phyloP scores from a whole-genome alignment of 1,140 invertebrate genomes.

The Epicauta chinensis region DNA sequence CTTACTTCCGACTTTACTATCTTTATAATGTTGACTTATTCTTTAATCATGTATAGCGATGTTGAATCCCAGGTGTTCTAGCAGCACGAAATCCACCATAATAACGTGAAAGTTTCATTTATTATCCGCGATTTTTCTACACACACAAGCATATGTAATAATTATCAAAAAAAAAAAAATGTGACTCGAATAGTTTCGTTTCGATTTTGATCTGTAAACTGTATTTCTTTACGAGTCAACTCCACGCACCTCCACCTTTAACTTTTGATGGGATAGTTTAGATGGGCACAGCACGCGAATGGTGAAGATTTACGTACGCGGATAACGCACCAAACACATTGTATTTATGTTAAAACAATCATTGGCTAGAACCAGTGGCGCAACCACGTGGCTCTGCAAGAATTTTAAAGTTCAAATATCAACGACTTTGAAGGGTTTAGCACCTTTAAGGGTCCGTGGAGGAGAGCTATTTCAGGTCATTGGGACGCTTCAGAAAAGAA shows the following conservation, averaged over 20 bases:
- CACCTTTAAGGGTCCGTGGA: too few species aligned
- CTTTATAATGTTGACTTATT: slow-evolving; percentile 26
- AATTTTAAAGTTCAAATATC: too few species aligned
- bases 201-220: slow-evolving; percentile 4
- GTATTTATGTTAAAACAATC: background rate
- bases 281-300: slow-evolving; percentile 9
- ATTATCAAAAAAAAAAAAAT: background rate
- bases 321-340: slow-evolving; percentile 11
- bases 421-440: too few species aligned
- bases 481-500: too few species aligned
- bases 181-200: too few species aligned
- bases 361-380: too few species aligned
- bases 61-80: background rate
- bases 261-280: background rate
- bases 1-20: slow-evolving; percentile 17
- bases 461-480: too few species aligned
- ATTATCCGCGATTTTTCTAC: too few species aligned
- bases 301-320: slow-evolving; percentile 2
- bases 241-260: slow-evolving; percentile 5
- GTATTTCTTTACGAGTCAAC: slow-evolving; percentile 14
- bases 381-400: too few species aligned
- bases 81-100: background rate
- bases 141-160: too few species aligned
- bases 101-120: background rate
- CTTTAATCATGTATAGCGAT: slow-evolving; percentile 15